Base-by-base conservation (phyloP, 2,888 invertebrate species). In the Melanostoma scalare region DNA sequence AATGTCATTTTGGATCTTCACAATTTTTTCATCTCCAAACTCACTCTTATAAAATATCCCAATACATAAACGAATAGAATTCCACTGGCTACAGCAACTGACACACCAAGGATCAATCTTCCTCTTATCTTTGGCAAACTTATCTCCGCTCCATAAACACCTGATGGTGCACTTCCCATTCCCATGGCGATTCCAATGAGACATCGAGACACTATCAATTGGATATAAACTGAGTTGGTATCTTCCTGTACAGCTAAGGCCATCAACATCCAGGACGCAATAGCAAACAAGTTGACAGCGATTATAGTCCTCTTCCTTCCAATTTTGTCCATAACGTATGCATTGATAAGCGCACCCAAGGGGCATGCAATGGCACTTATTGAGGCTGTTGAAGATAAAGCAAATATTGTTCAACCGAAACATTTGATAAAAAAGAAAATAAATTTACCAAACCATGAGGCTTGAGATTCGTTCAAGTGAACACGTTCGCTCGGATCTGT, bases 1-100 rank as follows among this genome's bases (percentile, higher is more conserved):
- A n/a, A 0, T 4, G 6, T 35, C 3, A 36, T 2, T 2, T 6
- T 8, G 31, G 8, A 2, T 3, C 6, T 10, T 6, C 2, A 31
- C 9, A 2, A 61, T 44, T 20, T 20, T 20, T 20, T 20, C 20
- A 20, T 20, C 20, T 20, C 1, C 20, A 20, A 4, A 73, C 80
- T 69, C 77, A 88, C 88, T 38, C 90, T 88, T 75, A 91, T 90
- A 36, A 89, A 90, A 76, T 89, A 91, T 0, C 95, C 95, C 10
- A 95, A 90, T 0, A 93, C 86, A 87, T 95, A 95, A 6, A 94
- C 92, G 0, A 93, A 88, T 0, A 95, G 90, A 3, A 95, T 93
- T 1, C 95, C 95, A 4, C 93, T 76, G 0, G 95, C 93, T 65
- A 95, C 93, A 0, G 94, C 93, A 72, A 95, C 90, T 0, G 94